phyloP scores from a whole-genome alignment of 2,797 vertebrate genomes.

The Galago senegalensis region DNA sequence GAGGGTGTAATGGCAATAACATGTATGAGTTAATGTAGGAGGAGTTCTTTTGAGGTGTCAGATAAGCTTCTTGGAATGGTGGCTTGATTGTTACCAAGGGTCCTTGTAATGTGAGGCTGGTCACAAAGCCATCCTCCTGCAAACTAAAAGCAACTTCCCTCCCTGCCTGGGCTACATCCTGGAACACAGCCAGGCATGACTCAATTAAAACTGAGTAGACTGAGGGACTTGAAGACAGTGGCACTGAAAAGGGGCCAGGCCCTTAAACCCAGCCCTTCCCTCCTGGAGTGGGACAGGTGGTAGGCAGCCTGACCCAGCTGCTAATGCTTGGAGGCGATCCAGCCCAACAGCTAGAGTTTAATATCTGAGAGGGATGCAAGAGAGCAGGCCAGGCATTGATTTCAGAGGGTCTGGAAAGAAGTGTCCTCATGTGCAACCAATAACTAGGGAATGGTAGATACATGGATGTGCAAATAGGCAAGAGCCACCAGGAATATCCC shows the following conservation, averaged over 20 bases:
- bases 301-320: conserved; percentile 76
- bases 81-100: background rate
- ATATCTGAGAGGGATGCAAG: conserved; percentile 21
- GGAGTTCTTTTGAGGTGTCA: conserved; percentile 24
- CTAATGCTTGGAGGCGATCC: conserved; percentile 67
- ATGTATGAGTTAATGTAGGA: conserved; percentile 2
- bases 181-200: conserved; percentile 68
- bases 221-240: conserved; percentile 43
- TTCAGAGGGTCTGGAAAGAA: conserved; percentile 11
- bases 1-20: background rate
- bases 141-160: conserved; percentile 48
- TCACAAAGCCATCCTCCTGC: background rate
- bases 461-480: background rate
- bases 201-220: conserved; percentile 73
- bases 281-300: conserved; percentile 72
- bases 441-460: background rate
- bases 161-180: conserved; percentile 1
- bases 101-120: background rate
- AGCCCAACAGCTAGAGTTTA: conserved; percentile 62
- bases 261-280: conserved; percentile 67
- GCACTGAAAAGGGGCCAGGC: background rate
- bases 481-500: background rate
- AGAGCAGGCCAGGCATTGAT: background rate
- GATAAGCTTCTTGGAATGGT: conserved; percentile 25
- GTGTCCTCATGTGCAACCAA: background rate